These are phyloP conservation scores for Alca torda DNA, from an alignment of 2,797 vertebrate species.

Conservation along the genomic window DNA sequence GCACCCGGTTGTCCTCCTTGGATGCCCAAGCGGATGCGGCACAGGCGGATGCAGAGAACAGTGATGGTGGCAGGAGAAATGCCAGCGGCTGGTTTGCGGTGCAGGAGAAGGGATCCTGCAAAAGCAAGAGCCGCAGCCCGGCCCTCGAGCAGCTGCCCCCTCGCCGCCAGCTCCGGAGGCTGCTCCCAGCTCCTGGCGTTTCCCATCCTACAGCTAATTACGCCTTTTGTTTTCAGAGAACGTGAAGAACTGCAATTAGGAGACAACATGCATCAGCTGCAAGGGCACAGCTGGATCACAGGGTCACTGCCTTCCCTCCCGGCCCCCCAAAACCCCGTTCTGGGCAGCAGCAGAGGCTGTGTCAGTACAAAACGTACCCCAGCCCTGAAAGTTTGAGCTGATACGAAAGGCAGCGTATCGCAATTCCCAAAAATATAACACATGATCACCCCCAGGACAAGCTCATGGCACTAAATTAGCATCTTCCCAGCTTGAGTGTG, in stretches of 20 bases:
- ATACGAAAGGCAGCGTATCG: rapidly evolving
- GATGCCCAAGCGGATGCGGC: not conserved
- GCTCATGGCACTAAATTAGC: not conserved
- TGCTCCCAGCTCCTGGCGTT: not conserved
- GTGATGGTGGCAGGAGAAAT: not conserved
- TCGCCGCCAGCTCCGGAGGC: not conserved
- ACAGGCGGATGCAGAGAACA: not conserved
- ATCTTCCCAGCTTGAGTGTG: rapidly evolving
- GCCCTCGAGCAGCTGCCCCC: not conserved
- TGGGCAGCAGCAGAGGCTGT: not conserved
- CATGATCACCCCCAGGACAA: not conserved
- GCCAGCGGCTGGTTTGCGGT: not conserved
- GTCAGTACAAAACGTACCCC: not conserved
- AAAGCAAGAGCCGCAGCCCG: rapidly evolving
- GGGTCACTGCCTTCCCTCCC: not conserved
- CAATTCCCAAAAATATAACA: not conserved
- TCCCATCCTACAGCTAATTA: not conserved
- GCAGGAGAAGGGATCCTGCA: not conserved
- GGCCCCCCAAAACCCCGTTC: not conserved
- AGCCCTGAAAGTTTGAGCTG: not conserved
- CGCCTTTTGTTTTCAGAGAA: not conserved
- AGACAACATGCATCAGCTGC: not conserved
- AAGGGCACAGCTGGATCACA: not conserved
- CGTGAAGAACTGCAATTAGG: not conserved
- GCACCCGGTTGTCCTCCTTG: not conserved